Conservation (phyloP, 2,888 invertebrate genomes). For the Hymenopus coronatus region DNA sequence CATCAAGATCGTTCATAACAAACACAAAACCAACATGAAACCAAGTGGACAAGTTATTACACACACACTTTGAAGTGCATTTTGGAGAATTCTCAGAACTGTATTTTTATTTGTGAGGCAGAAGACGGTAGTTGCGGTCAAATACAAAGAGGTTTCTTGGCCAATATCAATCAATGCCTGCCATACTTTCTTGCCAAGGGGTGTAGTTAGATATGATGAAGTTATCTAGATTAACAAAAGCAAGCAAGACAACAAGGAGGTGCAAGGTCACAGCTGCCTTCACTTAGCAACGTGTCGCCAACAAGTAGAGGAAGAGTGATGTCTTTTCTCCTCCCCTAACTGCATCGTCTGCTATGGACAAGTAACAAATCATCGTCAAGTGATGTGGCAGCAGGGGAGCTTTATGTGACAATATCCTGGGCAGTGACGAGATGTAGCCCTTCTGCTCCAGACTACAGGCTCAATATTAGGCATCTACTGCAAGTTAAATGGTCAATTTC, state of each 20-base stretch:
- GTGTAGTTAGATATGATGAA: no score
- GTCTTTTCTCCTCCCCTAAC: neutral
- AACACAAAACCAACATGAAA: no score
- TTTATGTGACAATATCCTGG: neutral
- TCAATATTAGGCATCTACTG: neutral
- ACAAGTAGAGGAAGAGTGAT: neutral
- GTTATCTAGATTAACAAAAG: neutral
- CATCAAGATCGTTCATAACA: no score
- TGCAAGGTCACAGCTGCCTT: neutral
- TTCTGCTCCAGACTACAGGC: neutral
- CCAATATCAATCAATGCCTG: no score
- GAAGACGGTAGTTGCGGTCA: no score
- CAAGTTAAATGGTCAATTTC: no score
- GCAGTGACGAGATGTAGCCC: neutral
- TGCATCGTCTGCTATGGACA: neutral
- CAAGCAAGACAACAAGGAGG: neutral
- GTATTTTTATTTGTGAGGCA: no score
- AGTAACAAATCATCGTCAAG: neutral
- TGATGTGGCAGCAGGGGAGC: neutral
- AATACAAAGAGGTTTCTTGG: no score
- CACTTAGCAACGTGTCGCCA: neutral
- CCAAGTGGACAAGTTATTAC: no score
- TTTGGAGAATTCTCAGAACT: no score
- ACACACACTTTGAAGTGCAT: no score
- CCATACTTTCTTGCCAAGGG: no score